Percentiles rank a stretch among this genome's conserved stretches.
phyloP scores from a whole-genome alignment of 2,797 vertebrate species.

The Picus viridis region DNA sequence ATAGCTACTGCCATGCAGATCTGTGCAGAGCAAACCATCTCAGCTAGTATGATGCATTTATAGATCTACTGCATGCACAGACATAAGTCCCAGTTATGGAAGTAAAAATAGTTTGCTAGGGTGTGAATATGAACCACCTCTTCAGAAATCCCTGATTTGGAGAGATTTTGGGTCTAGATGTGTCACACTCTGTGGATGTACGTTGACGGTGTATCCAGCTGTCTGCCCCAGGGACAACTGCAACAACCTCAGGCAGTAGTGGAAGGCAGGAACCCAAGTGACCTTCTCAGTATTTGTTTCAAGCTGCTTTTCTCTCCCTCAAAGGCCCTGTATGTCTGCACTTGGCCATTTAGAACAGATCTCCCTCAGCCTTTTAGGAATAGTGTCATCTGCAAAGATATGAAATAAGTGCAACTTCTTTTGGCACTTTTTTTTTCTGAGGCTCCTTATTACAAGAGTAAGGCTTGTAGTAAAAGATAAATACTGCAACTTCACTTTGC shows the following conservation, averaged over 20 bases:
- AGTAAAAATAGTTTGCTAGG: neutral
- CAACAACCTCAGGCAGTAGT: neutral
- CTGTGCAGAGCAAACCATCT: neutral
- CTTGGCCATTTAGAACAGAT: neutral
- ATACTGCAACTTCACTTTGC: neutral
- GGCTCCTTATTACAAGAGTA: neutral
- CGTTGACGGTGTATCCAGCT: neutral
- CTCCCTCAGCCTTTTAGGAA: neutral
- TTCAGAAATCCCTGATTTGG: neutral
- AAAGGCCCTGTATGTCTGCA: neutral
- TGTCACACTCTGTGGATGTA: neutral
- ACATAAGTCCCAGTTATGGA: neutral
- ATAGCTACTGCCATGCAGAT: neutral
- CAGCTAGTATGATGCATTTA: neutral
- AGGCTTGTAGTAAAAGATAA: neutral
- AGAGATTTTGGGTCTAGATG: neutral
- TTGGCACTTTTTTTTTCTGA: neutral
- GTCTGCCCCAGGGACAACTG: neutral
- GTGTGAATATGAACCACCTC: neutral
- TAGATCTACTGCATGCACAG: neutral
- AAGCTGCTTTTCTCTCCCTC: neutral
- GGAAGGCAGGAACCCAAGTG: neutral
- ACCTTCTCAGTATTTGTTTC: neutral
- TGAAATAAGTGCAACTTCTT: neutral
- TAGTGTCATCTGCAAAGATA: neutral